phyloP scores from a whole-genome alignment of 2,113 vertebrate species.

The Oryzias melastigma region DNA sequence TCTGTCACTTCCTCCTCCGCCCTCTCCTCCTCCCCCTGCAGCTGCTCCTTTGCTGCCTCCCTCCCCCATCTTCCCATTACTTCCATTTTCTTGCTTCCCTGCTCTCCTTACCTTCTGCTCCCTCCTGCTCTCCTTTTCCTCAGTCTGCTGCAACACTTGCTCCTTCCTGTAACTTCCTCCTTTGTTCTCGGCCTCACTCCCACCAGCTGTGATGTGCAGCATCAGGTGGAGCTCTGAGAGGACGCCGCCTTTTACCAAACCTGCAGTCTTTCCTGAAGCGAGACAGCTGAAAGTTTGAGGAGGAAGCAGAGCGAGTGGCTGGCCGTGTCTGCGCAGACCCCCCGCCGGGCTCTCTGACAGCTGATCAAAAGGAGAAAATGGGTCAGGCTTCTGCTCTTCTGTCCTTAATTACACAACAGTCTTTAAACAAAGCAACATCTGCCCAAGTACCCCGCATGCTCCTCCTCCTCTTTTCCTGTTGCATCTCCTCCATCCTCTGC shows the following conservation, averaged over 20 bases:
- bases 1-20: conserved; percentile 28
- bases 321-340: conserved; percentile 35
- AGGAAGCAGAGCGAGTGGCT: conserved; percentile 17
- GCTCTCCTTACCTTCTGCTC: background rate
- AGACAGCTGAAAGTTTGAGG: conserved; percentile 24
- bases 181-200: background rate
- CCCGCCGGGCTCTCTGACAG: conserved; percentile 47
- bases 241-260: background rate
- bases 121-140: background rate
- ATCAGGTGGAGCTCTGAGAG: background rate
- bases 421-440: conserved; percentile 74
- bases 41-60: conserved; percentile 31
- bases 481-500: conserved; percentile 3
- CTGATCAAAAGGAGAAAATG: conserved; percentile 70
- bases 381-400: conserved; percentile 67
- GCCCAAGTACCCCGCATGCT: conserved; percentile 47
- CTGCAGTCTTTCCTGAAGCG: background rate
- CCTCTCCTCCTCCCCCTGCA: conserved; percentile 30
- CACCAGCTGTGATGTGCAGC: background rate
- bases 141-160: background rate
- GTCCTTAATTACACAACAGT: conserved; percentile 70
- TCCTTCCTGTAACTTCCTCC: background rate
- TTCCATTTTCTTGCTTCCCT: background rate
- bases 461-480: conserved; percentile 23
- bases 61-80: background rate